phyloP scores from a whole-genome alignment of 2,888 invertebrate species.

The Blastobasis lacticolella region DNA sequence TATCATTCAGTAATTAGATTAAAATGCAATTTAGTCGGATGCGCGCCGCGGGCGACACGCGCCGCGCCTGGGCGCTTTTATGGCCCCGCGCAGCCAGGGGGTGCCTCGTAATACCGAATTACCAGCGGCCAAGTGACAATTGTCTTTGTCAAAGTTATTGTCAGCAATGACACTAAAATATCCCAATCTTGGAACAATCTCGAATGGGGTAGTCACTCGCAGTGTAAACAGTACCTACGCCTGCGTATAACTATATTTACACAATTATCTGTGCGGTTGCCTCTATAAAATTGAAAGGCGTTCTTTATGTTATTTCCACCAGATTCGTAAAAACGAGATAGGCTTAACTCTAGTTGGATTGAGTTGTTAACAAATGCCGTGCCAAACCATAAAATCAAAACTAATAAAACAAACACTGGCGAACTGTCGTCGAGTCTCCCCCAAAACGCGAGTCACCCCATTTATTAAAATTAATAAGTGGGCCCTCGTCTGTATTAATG shows the following conservation, averaged over 20 bases:
- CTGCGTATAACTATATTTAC: too few relatives aligned
- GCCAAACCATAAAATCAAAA: slow-evolving; percentile 61
- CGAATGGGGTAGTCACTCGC: too few relatives aligned
- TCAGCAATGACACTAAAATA: too few relatives aligned
- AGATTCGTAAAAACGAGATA: too few relatives aligned
- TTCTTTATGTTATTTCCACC: too few relatives aligned
- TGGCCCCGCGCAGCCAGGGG: slow-evolving; percentile 15
- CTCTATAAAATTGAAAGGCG: too few relatives aligned
- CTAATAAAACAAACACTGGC: slow-evolving; percentile 55
- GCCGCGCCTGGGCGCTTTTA: slow-evolving; percentile 37
- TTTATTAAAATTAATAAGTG: slow-evolving; percentile 74
- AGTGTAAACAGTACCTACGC: too few relatives aligned
- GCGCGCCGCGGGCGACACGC: slow-evolving; percentile 63
- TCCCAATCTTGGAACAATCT: too few relatives aligned
- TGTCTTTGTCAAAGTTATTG: neutral
- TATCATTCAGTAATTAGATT: slow-evolving; percentile 69
- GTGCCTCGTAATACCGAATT: neutral
- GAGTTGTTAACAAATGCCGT: slow-evolving; percentile 5
- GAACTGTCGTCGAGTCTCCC: slow-evolving; percentile 50
- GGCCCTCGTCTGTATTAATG: slow-evolving; percentile 68
- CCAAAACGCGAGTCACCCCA: slow-evolving; percentile 52
- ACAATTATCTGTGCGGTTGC: too few relatives aligned
- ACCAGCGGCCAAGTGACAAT: slow-evolving; percentile 5
- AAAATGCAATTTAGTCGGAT: slow-evolving; percentile 70
- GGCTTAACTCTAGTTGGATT: too few relatives aligned